Base-by-base conservation (phyloP, 2,888 invertebrate species). In the Cactoblastis cactorum region DNA sequence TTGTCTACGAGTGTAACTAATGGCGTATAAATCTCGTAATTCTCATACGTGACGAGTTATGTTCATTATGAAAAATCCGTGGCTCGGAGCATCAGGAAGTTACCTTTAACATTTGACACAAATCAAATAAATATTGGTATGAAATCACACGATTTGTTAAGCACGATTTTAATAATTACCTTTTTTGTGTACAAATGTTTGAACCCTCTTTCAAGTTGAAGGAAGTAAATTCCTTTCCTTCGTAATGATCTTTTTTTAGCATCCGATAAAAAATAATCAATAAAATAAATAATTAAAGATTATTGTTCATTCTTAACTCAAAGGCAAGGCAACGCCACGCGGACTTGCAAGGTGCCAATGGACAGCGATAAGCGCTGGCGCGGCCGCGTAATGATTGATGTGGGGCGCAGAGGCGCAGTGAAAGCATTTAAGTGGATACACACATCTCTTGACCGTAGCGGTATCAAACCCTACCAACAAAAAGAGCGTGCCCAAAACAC, bases 51-150 rank as follows among this genome's bases (percentile, higher is more conserved):
- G 77, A 75, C 69, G 75, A 67, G 74, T 19, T 35, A 12, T 38
- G 48, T 71, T 63, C 63, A 76, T 83, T 83, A 77, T 77, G 74
- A 77, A 76, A n/a, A 77, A 77, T 74, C 71, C 65, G 59, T 71
- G 65, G 63, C 76, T 70, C 70, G 69, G 72, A 70, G 62, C 71
- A 79, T 70, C 67, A 85, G 87, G 87, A 88, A 88, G 74, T 84
- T 81, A 83, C 85, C 84, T 86, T 86, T 83, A 80, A 69, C 79
- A 75, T 69, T 73, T 77, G 77, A 80, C 81, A 79, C 80, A 71
- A 69, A 75, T 76, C 74, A 80, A 77, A 83, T 72, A 79, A 78
- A 81, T 75, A 82, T 77, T 77, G 73, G 74, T 80, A 77, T 78
- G 76, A 71, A 67, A 76, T 76, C 74, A 67, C 58, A 56, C 58